A percentile compares a stretch with the other conserved stretches of the same genome.
phyloP scores from a whole-genome alignment of 2,113 vertebrate genomes.

The Tonatia bakeri region DNA sequence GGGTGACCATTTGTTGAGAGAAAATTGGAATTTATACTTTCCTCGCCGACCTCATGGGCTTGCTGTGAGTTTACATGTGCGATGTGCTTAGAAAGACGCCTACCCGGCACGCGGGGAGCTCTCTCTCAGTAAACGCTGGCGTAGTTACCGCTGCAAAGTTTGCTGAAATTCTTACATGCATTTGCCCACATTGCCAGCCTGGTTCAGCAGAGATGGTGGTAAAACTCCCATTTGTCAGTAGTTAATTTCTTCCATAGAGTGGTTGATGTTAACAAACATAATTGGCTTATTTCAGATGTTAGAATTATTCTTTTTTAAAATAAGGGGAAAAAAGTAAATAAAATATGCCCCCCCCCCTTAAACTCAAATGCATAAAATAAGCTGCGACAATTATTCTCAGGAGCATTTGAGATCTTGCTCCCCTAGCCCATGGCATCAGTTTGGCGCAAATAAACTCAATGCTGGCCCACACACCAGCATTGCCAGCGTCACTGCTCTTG shows the following conservation, averaged over 20 bases:
- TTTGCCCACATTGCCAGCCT: background rate
- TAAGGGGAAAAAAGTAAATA: background rate
- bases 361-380: background rate
- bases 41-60: background rate
- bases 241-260: background rate
- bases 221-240: background rate
- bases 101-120: too few species aligned
- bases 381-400: background rate
- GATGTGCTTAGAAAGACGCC: background rate
- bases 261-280: background rate
- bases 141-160: background rate
- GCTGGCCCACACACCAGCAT: too few species aligned
- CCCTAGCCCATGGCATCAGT: background rate
- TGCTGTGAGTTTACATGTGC: background rate
- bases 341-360: background rate
- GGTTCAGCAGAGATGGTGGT: background rate
- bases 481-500: too few species aligned
- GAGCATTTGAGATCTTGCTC: background rate
- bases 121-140: background rate
- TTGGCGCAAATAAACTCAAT: background rate
- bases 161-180: background rate
- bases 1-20: background rate
- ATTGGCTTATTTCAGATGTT: background rate
- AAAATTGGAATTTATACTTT: background rate
- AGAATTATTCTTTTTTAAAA: background rate